These are phyloP conservation scores for Salvelinus fontinalis DNA, from an alignment of 2,113 vertebrate species.

Conservation along the genomic window DNA sequence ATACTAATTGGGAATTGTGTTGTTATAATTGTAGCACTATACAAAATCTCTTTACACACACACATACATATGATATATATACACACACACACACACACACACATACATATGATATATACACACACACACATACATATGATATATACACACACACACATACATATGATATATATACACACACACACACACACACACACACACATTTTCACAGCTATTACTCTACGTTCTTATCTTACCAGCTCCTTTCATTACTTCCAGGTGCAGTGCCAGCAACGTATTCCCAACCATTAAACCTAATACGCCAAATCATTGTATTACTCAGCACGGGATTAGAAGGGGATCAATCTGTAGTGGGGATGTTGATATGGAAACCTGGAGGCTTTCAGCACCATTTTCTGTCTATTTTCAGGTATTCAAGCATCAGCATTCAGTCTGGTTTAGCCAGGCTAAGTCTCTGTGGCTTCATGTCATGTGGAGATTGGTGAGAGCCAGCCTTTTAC, in stretches of 20 bases:
- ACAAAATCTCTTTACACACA: neutral
- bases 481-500: neutral
- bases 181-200: too few relatives aligned
- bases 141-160: neutral
- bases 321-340: neutral
- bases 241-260: neutral
- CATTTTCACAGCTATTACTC: neutral
- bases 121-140: too few relatives aligned
- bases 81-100: too few relatives aligned
- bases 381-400: neutral
- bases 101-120: too few relatives aligned
- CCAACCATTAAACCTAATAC: neutral
- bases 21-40: too few relatives aligned
- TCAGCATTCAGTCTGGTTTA: neutral
- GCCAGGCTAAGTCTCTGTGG: neutral
- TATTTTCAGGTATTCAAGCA: neutral
- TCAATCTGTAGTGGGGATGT: neutral
- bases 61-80: neutral
- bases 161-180: too few relatives aligned
- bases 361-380: neutral
- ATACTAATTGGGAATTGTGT: too few relatives aligned
- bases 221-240: neutral
- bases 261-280: neutral
- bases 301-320: neutral
- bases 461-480: neutral